Conservation (phyloP, 1,140 invertebrate species). For the Lepidurus arcticus region DNA sequence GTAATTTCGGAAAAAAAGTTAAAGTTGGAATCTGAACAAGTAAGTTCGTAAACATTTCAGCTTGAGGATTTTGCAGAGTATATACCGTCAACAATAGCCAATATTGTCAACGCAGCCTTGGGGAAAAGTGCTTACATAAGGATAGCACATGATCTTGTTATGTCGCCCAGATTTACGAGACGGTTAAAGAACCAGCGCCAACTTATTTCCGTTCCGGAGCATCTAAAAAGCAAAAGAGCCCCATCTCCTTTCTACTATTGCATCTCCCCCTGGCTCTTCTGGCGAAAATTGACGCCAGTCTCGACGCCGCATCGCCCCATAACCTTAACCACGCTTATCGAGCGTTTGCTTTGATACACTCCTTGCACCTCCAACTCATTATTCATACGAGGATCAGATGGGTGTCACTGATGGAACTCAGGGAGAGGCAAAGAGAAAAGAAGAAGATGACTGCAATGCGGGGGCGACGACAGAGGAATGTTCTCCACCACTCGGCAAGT, state of each 20-base stretch:
- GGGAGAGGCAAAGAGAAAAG: background rate
- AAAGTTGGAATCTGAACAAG: no score
- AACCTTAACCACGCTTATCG: background rate
- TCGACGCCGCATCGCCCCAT: background rate
- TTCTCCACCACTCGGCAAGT: conserved; percentile 7
- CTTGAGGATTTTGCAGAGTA: no score
- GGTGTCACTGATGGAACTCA: conserved; percentile 2
- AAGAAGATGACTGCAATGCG: conserved; percentile 18
- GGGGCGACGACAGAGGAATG: conserved; percentile 16
- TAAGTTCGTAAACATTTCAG: no score
- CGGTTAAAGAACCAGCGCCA: background rate
- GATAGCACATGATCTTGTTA: background rate
- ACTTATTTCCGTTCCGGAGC: background rate
- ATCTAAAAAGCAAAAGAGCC: background rate
- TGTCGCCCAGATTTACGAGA: conserved; percentile 15
- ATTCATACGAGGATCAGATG: conserved; percentile 4
- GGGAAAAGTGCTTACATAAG: background rate
- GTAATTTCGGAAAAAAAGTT: no score
- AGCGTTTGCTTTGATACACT: conserved; percentile 17
- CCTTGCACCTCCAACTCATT: conserved; percentile 18
- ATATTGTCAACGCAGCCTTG: no score
- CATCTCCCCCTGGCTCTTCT: background rate
- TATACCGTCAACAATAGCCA: no score
- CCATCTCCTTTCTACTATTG: background rate
- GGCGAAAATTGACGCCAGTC: background rate